Base-by-base conservation (phyloP, 2,888 invertebrate species). In the Acleris laterana region DNA sequence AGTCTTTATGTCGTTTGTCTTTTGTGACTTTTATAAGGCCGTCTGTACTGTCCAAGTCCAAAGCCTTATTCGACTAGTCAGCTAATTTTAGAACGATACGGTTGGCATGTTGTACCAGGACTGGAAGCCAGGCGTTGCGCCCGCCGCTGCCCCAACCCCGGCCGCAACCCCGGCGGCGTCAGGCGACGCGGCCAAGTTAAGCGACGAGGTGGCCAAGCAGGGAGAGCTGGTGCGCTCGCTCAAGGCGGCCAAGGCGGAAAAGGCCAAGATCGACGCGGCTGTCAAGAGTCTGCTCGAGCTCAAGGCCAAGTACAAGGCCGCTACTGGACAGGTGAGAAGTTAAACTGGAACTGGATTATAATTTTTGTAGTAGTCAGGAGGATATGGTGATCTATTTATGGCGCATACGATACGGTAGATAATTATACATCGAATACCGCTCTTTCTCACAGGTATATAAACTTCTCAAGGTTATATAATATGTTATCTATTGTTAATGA, bases 231-330 rank as follows among this genome's bases (percentile, higher is more conserved):
- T 97, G 1, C 93, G 97, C 22, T 92, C 95, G 7, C 88, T 97
- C 13, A 97, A 96, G 82, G 71, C 93, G 0, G 90, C 94, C 32
- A 96, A 96, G 77, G 85, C 89, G 67, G 88, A 93, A 74, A 85
- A 90, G 73, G 72, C 81, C 6, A 83, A 83, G 65, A 72, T 90
- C 0, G 87, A 88, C 68, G 84, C 79, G 58, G 89, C 89, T 0
- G 85, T 90, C 1, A 95, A 96, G 78, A 67, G 77, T 2, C 84
- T 98, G 19, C 80, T 97, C 48, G 92, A 93, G 0, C 85, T 97
- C 1, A 98, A 98, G 85, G 89, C 93, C 7, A 94, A 96, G 72
- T 98, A 95, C 81, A 98, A 97, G 82, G 88, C 90, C 13, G 79
- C 78, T 25, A 80, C 82, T 48, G 84, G 84, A 3, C 38, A 38